phyloP scores from a whole-genome alignment of 2,888 invertebrate species.

The Sturmia bella region DNA sequence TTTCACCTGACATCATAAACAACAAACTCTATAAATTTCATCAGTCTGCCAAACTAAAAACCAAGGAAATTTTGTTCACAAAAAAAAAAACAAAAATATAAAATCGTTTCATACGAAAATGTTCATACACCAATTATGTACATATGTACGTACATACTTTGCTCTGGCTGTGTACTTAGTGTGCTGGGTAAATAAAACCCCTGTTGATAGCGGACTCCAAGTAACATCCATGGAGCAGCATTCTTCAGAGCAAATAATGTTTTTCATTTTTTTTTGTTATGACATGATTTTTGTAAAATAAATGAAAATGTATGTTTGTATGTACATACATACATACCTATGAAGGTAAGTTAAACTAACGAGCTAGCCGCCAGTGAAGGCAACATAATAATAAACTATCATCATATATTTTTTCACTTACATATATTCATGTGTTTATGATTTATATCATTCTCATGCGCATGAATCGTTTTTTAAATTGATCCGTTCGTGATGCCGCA shows the following conservation, averaged over 20 bases:
- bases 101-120: constrained; percentile 55
- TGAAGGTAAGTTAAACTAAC: constrained; percentile 58
- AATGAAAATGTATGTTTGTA: not conserved
- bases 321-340: no score
- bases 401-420: constrained; percentile 51
- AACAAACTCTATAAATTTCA: constrained; percentile 80
- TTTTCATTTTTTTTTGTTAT: not conserved
- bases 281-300: constrained; percentile 17
- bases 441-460: constrained; percentile 68
- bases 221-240: constrained; percentile 57
- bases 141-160: not conserved
- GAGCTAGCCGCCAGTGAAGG: constrained; percentile 65
- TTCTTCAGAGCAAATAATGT: constrained; percentile 18
- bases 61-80: constrained; percentile 65
- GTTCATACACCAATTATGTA: constrained; percentile 30
- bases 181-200: constrained; percentile 46
- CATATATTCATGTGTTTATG: constrained; percentile 60
- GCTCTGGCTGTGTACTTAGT: not conserved
- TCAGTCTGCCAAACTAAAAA: constrained; percentile 64
- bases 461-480: constrained; percentile 70
- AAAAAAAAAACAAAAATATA: not conserved
- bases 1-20: constrained; percentile 81
- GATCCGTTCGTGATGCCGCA: constrained; percentile 62
- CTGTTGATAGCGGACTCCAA: constrained; percentile 64
- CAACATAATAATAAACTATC: constrained; percentile 59